These are phyloP conservation scores for Tricholaema leucomelas DNA, from an alignment of 2,113 vertebrate genomes.

Conservation along the genomic window DNA sequence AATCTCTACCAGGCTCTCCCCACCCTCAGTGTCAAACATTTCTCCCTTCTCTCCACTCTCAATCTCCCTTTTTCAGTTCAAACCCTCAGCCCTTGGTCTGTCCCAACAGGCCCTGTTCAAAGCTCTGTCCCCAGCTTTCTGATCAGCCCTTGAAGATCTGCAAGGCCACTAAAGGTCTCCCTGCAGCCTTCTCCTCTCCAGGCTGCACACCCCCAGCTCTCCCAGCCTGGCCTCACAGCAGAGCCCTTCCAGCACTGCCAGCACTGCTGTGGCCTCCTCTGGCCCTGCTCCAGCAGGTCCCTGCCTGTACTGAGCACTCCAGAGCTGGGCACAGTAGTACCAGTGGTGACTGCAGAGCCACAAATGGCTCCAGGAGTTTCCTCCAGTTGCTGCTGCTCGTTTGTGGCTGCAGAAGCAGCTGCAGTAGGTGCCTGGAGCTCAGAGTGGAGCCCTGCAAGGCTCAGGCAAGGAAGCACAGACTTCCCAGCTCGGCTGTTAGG, in stretches of 20 bases:
- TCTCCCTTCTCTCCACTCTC: neutral
- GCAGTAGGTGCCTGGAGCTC: neutral
- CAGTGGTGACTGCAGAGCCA: neutral
- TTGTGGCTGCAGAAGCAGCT: neutral
- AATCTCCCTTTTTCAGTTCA: neutral
- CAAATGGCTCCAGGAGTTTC: neutral
- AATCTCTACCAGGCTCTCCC: neutral
- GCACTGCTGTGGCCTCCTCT: neutral
- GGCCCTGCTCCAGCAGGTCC: neutral
- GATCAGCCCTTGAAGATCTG: neutral
- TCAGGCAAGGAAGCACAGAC: neutral
- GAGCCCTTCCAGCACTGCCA: neutral
- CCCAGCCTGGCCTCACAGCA: neutral
- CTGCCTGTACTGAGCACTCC: neutral
- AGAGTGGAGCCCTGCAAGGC: neutral
- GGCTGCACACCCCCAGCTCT: too few species aligned
- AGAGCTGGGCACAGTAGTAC: neutral
- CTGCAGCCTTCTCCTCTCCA: neutral
- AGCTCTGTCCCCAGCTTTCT: neutral
- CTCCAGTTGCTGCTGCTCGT: neutral
- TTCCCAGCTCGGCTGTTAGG: neutral
- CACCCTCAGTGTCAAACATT: neutral
- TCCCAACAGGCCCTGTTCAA: neutral
- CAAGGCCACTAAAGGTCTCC: neutral
- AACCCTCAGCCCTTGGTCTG: neutral